A percentile compares a stretch with the other conserved stretches of the same genome.
phyloP scores from a whole-genome alignment of 2,888 invertebrate species.

The Brachyopa scutellaris region DNA sequence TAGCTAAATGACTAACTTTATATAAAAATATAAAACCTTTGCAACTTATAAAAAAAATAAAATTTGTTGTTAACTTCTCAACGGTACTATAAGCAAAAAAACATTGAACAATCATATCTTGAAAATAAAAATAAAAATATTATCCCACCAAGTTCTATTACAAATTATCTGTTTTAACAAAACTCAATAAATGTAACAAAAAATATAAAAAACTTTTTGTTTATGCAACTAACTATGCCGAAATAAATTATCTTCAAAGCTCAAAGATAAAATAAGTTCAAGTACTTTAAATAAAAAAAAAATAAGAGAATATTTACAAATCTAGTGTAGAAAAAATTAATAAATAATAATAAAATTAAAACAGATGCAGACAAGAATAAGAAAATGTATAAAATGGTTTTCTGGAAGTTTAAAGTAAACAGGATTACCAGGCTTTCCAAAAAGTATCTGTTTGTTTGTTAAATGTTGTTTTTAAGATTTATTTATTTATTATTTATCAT shows the following conservation, averaged over 20 bases:
- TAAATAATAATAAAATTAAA: not conserved
- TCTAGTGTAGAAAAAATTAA: not conserved
- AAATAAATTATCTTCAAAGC: not conserved
- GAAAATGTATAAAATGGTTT: not conserved
- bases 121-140: not conserved
- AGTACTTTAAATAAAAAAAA: not conserved
- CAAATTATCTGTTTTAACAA: not conserved
- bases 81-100: not conserved
- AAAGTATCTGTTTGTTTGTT: too few relatives aligned
- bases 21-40: not conserved
- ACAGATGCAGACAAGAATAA: too few relatives aligned
- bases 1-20: conserved; percentile 7
- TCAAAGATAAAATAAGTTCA: not conserved
- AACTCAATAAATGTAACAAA: not conserved
- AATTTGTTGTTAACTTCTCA: not conserved
- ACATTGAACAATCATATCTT: conserved; percentile 57
- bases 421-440: too few relatives aligned
- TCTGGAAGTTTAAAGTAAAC: not conserved
- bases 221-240: not conserved
- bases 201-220: not conserved
- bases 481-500: too few relatives aligned
- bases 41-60: not conserved
- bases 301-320: not conserved
- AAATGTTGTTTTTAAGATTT: too few relatives aligned
- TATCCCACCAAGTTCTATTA: conserved; percentile 41